Base-by-base conservation (phyloP, 2,888 invertebrate genomes). In the Monoplex corrugatus region DNA sequence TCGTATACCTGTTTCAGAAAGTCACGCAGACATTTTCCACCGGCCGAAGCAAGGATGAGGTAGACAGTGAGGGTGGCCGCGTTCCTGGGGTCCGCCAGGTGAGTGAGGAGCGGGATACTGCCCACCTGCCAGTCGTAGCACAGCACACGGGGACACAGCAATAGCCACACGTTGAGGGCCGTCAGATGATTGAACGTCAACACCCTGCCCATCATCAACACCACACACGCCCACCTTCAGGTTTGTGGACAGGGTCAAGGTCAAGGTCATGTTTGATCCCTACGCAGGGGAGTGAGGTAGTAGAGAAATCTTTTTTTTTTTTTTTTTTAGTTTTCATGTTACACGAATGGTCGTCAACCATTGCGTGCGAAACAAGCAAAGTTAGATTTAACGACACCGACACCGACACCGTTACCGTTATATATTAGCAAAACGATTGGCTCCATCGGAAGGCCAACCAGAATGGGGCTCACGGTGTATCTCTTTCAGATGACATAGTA, bases 41-140 rank as follows among this genome's bases (percentile, higher is more conserved):
- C 57, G 19, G 92, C 86, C 6, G 82, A 19, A 19, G 90, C 13
- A 6, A 92, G 6, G 35, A 86, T 50, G 32, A 84, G 19, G 86
- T 90, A 97, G 90, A 98, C 97, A 35, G 97, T 96, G 92, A 97
- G 97, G 0, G 98, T 98, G 89, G 97, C 97, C 89, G 98, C 94
- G 96, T 98, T 98, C 93, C 98, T 96, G 1, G 97, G 96, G 95
- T 98, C 98, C 94, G 97, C 97, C 32, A 97, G 96, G 78, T 97
- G 97, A 86, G 97, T 97, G 92, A 98, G 97, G 90, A 98, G 96
- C 40, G 98, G 98, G 91, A 98, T 97, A 28, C 98, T 98, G 10
- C 98, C 98, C 97, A 98, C 98, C 96, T 98, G 98, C 98, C 98
- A 98, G 96, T 98, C 98, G 95, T 98, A 98, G 93, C 98, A 98